A percentile compares a stretch with the other conserved stretches of the same genome.
Conservation (phyloP, 1,140 invertebrate genomes). For the Drosophila repleta region DNA sequence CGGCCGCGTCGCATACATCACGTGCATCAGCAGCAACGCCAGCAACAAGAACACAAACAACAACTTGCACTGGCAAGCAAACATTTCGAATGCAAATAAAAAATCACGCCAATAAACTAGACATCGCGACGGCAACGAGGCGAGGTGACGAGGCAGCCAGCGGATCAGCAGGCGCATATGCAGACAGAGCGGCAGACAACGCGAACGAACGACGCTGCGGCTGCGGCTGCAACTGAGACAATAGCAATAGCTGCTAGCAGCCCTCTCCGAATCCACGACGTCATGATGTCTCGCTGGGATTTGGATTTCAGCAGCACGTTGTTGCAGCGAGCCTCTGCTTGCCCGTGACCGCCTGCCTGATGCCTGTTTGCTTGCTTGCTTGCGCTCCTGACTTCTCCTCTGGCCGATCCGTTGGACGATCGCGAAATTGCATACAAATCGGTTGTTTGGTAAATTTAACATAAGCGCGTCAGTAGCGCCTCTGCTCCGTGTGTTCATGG, state of each 20-base stretch:
- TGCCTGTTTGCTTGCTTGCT: neutral
- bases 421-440: conserved; percentile 82
- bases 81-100: conserved; percentile 82
- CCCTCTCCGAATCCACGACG: conserved; percentile 64
- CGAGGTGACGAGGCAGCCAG: conserved; percentile 7
- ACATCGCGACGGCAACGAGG: conserved; percentile 67
- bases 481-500: conserved; percentile 65
- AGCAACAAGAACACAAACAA: conserved; percentile 21
- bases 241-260: conserved; percentile 19
- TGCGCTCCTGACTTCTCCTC: neutral
- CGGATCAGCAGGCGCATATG: conserved; percentile 1
- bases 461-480: conserved; percentile 82
- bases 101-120: conserved; percentile 83
- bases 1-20: conserved; percentile 67
- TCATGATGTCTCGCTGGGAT: conserved; percentile 83
- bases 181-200: conserved; percentile 23
- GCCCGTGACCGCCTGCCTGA: neutral
- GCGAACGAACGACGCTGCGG: conserved; percentile 9
- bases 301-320: conserved; percentile 64
- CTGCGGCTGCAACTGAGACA: conserved; percentile 36
- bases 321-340: neutral
- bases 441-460: conserved; percentile 83
- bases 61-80: conserved; percentile 27
- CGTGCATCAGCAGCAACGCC: conserved; percentile 53
- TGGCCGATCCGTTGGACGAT: conserved; percentile 29